phyloP scores from a whole-genome alignment of 64 coral and sea anemone species.

The Porites lutea region DNA sequence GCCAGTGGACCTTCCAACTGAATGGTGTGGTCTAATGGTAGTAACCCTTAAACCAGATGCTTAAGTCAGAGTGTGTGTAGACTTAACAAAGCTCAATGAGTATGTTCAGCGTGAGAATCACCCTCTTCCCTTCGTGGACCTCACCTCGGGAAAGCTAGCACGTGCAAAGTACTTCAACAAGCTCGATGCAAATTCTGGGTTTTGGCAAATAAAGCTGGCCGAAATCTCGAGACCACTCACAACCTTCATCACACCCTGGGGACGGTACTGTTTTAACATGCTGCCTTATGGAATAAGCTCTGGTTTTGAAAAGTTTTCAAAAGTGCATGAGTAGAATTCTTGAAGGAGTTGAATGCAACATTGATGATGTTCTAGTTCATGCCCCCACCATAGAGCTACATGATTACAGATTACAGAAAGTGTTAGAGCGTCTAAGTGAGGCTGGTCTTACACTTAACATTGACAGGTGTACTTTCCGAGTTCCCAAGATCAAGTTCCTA shows the following conservation, averaged over 20 bases:
- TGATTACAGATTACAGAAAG: background rate
- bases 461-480: conserved; percentile 18
- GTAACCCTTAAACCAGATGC: conserved; percentile 26
- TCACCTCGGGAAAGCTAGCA: conserved; percentile 10
- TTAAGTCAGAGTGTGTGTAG: conserved; percentile 42
- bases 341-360: conserved; percentile 47
- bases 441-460: conserved; percentile 9
- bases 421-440: too few species aligned
- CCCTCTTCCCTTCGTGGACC: conserved; percentile 1
- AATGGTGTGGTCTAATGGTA: conserved; percentile 58
- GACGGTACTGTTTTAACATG: background rate
- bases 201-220: conserved; percentile 11
- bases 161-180: background rate
- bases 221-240: background rate
- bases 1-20: conserved; percentile 12
- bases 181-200: conserved; percentile 25
- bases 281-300: conserved; percentile 17
- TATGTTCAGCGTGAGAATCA: conserved; percentile 20
- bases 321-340: background rate
- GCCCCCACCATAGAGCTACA: background rate
- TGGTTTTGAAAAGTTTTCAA: conserved; percentile 39
- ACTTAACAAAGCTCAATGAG: conserved; percentile 25
- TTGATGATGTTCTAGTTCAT: conserved; percentile 31
- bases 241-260: conserved; percentile 8
- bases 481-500: conserved; percentile 11